A percentile compares a stretch with the other conserved stretches of the same genome.
phyloP scores from a whole-genome alignment of 2,797 vertebrate species.

The Sebastes steindachneri region DNA sequence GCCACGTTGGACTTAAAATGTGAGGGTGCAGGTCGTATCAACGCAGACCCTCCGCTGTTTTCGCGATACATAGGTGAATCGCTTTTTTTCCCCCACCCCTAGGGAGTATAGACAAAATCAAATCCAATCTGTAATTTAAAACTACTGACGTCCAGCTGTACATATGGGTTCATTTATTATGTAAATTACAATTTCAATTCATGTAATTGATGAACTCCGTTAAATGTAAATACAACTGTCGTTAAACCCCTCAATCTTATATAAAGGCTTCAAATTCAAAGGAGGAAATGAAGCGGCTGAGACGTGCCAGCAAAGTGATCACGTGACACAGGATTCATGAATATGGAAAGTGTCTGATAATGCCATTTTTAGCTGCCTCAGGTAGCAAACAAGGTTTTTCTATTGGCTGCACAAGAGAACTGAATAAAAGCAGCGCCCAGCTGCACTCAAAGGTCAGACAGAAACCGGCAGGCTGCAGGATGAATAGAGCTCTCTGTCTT shows the following conservation, averaged over 20 bases:
- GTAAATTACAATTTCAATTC: background rate
- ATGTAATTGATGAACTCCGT: background rate
- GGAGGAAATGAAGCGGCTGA: background rate
- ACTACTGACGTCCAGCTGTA: background rate
- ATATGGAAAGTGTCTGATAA: slow-evolving; percentile 16
- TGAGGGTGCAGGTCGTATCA: too few species aligned
- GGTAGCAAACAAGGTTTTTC: slow-evolving; percentile 12
- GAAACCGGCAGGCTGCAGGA: background rate
- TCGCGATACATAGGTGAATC: accelerated
- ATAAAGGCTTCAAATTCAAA: slow-evolving; percentile 1
- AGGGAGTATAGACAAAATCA: background rate
- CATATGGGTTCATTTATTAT: background rate
- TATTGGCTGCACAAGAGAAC: background rate
- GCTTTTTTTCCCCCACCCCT: too few species aligned
- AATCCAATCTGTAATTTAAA: background rate
- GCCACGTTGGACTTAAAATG: too few species aligned
- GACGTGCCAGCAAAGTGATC: background rate
- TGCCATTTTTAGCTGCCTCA: slow-evolving; percentile 21
- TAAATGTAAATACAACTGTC: background rate
- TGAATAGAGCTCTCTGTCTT: slow-evolving; percentile 20
- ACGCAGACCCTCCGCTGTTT: too few species aligned
- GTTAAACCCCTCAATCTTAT: background rate
- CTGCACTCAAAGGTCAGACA: slow-evolving; percentile 44
- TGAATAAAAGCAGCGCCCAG: slow-evolving; percentile 35
- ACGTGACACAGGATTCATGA: slow-evolving; percentile 15